phyloP scores from a whole-genome alignment of 2,888 invertebrate species.

The Orthosia gothica region DNA sequence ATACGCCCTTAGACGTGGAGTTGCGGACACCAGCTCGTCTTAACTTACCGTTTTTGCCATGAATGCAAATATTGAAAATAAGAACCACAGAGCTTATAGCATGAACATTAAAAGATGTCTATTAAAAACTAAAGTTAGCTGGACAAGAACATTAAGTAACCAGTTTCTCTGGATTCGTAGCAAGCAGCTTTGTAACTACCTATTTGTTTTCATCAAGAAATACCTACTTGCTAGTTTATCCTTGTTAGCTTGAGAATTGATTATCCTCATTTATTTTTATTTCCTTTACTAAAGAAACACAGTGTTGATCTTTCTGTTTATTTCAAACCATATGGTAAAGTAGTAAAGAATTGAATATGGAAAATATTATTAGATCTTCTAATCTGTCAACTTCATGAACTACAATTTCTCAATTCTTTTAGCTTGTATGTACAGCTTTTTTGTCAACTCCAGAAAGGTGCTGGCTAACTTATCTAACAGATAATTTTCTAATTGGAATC shows the following conservation, averaged over 20 bases:
- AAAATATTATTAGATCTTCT: too few species aligned
- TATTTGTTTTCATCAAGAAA: slow-evolving; percentile 4
- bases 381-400: too few species aligned
- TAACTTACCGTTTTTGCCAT: neutral
- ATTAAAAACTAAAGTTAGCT: neutral
- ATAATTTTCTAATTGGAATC: neutral
- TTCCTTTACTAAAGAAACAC: neutral
- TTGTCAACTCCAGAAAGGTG: neutral
- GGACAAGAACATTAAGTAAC: slow-evolving; percentile 22
- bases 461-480: neutral
- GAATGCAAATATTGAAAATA: neutral
- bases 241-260: slow-evolving; percentile 9
- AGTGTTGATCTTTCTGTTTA: neutral
- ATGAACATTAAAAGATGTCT: neutral
- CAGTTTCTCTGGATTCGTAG: slow-evolving; percentile 17
- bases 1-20: too few species aligned
- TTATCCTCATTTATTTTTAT: neutral
- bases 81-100: neutral
- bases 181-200: slow-evolving; percentile 6
- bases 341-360: too few species aligned
- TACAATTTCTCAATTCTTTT: too few species aligned
- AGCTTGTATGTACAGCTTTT: too few species aligned
- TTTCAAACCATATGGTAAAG: neutral
- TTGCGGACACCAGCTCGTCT: too few species aligned
- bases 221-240: neutral